phyloP scores from a whole-genome alignment of 1,140 invertebrate genomes.

The Bombus superbus region DNA sequence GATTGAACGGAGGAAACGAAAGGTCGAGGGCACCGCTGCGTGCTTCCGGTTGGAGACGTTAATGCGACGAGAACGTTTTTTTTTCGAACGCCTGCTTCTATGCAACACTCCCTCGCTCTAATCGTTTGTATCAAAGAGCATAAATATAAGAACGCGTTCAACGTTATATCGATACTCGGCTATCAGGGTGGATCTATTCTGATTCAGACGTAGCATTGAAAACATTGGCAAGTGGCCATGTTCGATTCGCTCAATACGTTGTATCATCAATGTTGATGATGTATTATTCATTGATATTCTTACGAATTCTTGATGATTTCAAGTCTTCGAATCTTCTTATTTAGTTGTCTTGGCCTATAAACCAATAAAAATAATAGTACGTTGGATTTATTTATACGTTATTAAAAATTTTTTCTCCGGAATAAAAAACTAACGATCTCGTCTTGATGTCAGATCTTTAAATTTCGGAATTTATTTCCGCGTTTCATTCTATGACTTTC shows the following conservation, averaged over 20 bases:
- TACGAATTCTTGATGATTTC: background rate
- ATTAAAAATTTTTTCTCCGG: fast-evolving
- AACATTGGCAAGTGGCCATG: slow-evolving; percentile 19
- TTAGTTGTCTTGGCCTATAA: background rate
- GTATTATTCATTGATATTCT: background rate
- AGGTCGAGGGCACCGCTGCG: slow-evolving; percentile 60
- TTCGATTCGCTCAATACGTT: background rate
- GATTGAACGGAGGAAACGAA: slow-evolving; percentile 52
- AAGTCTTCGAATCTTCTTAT: background rate
- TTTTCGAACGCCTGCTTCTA: slow-evolving; percentile 17
- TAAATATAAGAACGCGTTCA: background rate
- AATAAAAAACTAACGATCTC: background rate
- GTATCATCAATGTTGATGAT: background rate
- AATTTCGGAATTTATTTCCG: background rate
- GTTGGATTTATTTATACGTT: background rate
- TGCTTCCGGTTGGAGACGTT: slow-evolving; percentile 62
- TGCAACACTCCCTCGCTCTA: slow-evolving; percentile 6
- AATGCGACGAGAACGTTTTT: slow-evolving; percentile 27
- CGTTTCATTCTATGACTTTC: background rate
- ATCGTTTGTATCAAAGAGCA: background rate
- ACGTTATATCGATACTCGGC: background rate
- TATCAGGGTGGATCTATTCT: background rate
- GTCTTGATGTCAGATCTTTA: background rate
- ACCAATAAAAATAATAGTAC: background rate
- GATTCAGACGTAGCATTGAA: slow-evolving; percentile 16